phyloP scores from a whole-genome alignment of 2,113 vertebrate genomes.

The Scophthalmus maximus region DNA sequence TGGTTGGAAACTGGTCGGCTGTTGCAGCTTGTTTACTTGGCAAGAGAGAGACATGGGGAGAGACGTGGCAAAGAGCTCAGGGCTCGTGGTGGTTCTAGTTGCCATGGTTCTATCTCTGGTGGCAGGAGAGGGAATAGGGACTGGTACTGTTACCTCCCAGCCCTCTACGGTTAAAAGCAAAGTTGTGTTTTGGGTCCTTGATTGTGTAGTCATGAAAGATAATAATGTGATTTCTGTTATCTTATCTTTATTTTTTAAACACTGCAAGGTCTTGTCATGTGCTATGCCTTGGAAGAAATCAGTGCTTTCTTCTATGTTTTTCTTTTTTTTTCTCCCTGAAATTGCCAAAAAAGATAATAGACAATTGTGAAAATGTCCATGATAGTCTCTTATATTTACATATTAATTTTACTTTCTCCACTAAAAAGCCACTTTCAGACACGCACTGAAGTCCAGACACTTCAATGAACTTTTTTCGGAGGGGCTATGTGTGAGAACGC shows the following conservation, averaged over 20 bases:
- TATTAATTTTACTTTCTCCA: too few species aligned
- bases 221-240: not conserved
- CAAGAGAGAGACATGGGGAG: not conserved
- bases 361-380: too few species aligned
- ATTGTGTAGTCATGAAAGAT: not conserved
- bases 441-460: too few species aligned
- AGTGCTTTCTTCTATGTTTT: too few species aligned
- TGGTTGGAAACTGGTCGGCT: conserved; percentile 16
- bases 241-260: too few species aligned
- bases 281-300: not conserved
- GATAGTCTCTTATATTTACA: too few species aligned
- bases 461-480: too few species aligned
- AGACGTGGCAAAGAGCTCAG: conserved; percentile 15
- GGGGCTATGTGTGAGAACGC: too few species aligned
- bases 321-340: too few species aligned
- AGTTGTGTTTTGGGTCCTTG: not conserved
- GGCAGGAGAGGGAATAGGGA: conserved; percentile 16
- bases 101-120: conserved; percentile 54
- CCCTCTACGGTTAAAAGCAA: not conserved
- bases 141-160: conserved; percentile 27
- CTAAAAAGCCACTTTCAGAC: too few species aligned
- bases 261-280: not conserved
- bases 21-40: conserved; percentile 34
- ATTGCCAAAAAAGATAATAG: too few species aligned
- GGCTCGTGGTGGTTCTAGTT: conserved; percentile 24